Evolutionary conservation across 2,888 invertebrate genomes (phyloP), one percentile per base, ranked within the genome.

Genomic region (Meteorus colon): DNA sequence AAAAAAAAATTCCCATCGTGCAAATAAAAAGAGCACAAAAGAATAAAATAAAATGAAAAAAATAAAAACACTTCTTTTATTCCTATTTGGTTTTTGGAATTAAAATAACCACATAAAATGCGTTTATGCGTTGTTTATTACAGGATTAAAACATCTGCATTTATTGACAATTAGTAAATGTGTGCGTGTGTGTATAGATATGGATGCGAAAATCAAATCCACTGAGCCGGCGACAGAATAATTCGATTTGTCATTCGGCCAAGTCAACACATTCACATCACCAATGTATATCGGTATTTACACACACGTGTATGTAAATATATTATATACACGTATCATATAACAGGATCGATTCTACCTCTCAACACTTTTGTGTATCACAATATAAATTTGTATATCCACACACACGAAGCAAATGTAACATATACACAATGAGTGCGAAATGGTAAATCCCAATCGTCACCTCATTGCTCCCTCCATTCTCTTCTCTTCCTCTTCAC

Each of bases 241-340:
- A 75, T 75, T 75, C 66, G 75, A 75, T 75, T 75, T 76, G 72
- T 76, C 72, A 76, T 73, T 72, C 51, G 51, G 34, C 67, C 55
- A 59, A 65, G 65, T 6, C 10, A 19, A 4, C 19, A 55, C 55
- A 19, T 8, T 6, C 10, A 37, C 37, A 65, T 65, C 19, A 8
- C 34, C 65, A 29, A 4, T 10, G 14, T 24, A 62, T 4, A 60
- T 62, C 62, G 29, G 41, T 41, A 41, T 41, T 41, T 41, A 62
- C 27, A 62, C 12, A 41, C 41, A 41, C 12, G 12, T 12, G 41
- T 41, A 41, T 41, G 60, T 24, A 8, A 34, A 34, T 34, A 34
- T 34, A 34, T 34, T 34, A 34, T 41, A 41, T 10, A 41, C 41
- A 4, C 41, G 41, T 41, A 41, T 41, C 41, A 12, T 41, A 41